These are phyloP conservation scores for Varanus komodoensis DNA, from an alignment of 2,113 vertebrate species.

Conservation along the genomic window DNA sequence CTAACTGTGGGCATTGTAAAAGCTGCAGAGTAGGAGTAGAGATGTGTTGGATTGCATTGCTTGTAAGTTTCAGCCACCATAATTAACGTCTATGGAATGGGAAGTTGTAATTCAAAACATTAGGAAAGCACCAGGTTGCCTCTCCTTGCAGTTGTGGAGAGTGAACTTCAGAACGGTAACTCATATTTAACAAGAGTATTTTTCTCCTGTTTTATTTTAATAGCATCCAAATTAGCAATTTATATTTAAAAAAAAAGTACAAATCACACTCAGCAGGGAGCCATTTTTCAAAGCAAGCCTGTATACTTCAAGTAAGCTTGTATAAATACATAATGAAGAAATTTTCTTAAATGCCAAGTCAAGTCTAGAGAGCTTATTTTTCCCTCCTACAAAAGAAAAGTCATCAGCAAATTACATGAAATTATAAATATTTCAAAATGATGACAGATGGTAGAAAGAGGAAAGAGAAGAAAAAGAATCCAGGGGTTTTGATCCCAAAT, in stretches of 20 bases:
- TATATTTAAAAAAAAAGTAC: slow-evolving; percentile 10
- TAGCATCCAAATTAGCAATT: slow-evolving; percentile 26
- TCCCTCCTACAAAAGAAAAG: slow-evolving; percentile 45
- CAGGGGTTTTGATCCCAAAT: slow-evolving; percentile 9
- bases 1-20: not conserved
- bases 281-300: slow-evolving; percentile 36
- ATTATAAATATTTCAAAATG: slow-evolving; percentile 42
- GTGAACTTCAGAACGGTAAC: not conserved
- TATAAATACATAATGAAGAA: slow-evolving; percentile 62
- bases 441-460: slow-evolving; percentile 52
- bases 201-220: slow-evolving; percentile 14
- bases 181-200: not conserved
- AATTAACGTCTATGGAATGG: too few relatives aligned
- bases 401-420: slow-evolving; percentile 46
- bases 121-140: too few relatives aligned
- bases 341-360: slow-evolving; percentile 45
- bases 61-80: too few relatives aligned
- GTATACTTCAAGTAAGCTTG: slow-evolving; percentile 45
- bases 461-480: slow-evolving; percentile 33
- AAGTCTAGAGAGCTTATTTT: slow-evolving; percentile 39
- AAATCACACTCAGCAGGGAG: slow-evolving; percentile 27
- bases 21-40: not conserved
- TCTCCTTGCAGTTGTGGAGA: not conserved
- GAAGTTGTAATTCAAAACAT: too few relatives aligned
- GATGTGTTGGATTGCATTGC: too few relatives aligned